Base-by-base conservation (phyloP, 2,797 vertebrate species). In the Chanos chanos region DNA sequence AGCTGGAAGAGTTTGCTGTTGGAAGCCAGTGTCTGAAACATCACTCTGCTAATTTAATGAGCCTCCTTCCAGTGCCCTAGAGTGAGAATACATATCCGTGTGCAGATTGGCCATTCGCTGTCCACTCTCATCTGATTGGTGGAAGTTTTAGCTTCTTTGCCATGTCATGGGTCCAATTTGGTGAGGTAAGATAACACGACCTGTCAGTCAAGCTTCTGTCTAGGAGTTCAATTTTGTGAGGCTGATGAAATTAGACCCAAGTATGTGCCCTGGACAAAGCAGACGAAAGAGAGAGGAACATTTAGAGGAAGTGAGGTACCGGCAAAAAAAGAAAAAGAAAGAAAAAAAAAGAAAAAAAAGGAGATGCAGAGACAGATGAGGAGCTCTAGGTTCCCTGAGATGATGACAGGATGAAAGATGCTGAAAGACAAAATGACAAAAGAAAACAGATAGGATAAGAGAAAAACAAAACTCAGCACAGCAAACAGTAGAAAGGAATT, bases 81-180 rank as follows among this genome's bases (percentile, higher is more conserved):
- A 54, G 71, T 45, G 64, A 67, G 68, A 68, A 28, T 21, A 34
- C 45, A n/a, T 47, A 61, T 33, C 41, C 13, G 22, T 60, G 39
- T 34, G 61, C 62, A 66, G 55, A 67, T 67, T 64, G 60, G 70
- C 66, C 60, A 58, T 33, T 80, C 71, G 77, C 70, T 47, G 59
- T 36, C 40, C 33, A 61, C 74, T 73, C 71, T 67, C 67, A 64
- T 63, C 36, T 64, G 78, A 85, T 84, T 81, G 81, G 64, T 66
- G 7, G 34, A 33, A 36, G 34, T 27, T 54, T 55, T 25, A 43
- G 45, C 16, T 45, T 47, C 30, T 48, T 31, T 9, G 39, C 41
- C 24, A 54, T 58, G 54, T 19, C 21, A 10, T n/a, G 73, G 60
- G 45, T 41, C 64, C 68, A 22, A 27, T 66, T 70, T 63, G 55